Evolutionary conservation across 2,888 invertebrate species (phyloP).

Genomic region (Folsomia candida): DNA sequence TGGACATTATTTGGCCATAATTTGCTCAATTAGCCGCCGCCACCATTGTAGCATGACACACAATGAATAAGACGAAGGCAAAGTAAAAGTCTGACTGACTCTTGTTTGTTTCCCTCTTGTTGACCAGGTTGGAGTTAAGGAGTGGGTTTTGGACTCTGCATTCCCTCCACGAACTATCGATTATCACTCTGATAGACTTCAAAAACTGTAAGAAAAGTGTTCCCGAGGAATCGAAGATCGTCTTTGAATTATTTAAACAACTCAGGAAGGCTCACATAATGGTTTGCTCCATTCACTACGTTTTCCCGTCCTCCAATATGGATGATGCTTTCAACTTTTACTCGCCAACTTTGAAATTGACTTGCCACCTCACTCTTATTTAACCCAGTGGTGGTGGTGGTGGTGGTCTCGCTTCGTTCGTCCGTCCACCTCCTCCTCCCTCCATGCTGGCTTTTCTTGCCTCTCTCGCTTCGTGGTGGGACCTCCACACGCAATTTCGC

Average conservation of each 20-base stretch:
- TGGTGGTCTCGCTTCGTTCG: too few relatives aligned
- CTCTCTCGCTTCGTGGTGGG: too few relatives aligned
- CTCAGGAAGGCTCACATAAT: slow-evolving; percentile 46
- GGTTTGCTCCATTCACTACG: slow-evolving; percentile 29
- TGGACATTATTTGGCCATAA: not conserved
- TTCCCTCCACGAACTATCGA: slow-evolving; percentile 51
- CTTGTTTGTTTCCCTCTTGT: slow-evolving; percentile 22
- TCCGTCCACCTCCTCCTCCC: not conserved
- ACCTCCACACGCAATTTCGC: not conserved
- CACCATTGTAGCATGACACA: not conserved
- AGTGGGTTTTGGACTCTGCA: slow-evolving; percentile 47
- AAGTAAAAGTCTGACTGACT: not conserved
- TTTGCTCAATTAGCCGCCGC: not conserved
- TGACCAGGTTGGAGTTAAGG: slow-evolving; percentile 47
- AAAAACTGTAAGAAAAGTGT: slow-evolving; percentile 49
- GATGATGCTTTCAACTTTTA: slow-evolving; percentile 21
- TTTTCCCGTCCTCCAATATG: slow-evolving; percentile 17
- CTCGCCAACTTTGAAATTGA: slow-evolving; percentile 15
- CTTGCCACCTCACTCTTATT: slow-evolving; percentile 5
- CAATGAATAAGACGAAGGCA: too few relatives aligned
- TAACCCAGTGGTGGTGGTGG: not conserved
- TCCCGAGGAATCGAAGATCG: slow-evolving; percentile 49
- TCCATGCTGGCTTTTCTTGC: not conserved
- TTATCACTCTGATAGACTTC: slow-evolving; percentile 51
- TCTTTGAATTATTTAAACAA: slow-evolving; percentile 51